phyloP scores from a whole-genome alignment of 1,140 invertebrate species.

The Uloborus diversus region DNA sequence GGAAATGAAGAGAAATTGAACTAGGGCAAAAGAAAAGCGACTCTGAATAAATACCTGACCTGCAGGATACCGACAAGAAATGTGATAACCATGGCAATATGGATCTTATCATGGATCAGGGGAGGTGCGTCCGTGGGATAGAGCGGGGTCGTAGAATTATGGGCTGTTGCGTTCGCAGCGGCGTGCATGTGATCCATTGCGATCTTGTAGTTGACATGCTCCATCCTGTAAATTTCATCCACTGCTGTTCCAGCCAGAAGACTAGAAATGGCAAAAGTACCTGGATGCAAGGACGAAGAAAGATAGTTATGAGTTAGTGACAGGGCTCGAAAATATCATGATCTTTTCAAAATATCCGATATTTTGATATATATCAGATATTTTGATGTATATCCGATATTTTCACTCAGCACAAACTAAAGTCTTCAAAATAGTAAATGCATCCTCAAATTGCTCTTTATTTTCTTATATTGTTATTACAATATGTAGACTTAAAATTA shows the following conservation, averaged over 20 bases:
- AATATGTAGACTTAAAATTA: too few relatives aligned
- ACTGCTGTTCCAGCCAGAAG: constrained; percentile 83
- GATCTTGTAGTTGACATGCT: constrained; percentile 1
- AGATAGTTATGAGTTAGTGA: too few relatives aligned
- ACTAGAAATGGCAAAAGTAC: constrained; percentile 88
- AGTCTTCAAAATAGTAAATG: too few relatives aligned
- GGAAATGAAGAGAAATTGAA: too few relatives aligned
- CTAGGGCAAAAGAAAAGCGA: neutral
- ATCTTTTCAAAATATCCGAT: too few relatives aligned
- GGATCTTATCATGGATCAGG: constrained; percentile 27
- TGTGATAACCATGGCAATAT: constrained; percentile 47
- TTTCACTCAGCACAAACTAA: too few relatives aligned
- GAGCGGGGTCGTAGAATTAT: neutral
- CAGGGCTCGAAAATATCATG: too few relatives aligned
- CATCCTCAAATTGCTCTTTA: too few relatives aligned
- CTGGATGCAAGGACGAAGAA: too few relatives aligned
- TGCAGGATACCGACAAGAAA: constrained; percentile 46
- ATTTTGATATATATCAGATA: too few relatives aligned
- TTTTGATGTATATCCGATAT: too few relatives aligned
- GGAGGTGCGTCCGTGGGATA: neutral
- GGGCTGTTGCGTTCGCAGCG: neutral
- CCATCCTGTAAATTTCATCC: neutral
- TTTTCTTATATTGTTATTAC: too few relatives aligned
- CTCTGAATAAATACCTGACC: constrained; percentile 32
- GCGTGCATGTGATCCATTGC: neutral